Conservation (phyloP, 2,797 vertebrate species). For the Neosilurus hyrtlii region DNA sequence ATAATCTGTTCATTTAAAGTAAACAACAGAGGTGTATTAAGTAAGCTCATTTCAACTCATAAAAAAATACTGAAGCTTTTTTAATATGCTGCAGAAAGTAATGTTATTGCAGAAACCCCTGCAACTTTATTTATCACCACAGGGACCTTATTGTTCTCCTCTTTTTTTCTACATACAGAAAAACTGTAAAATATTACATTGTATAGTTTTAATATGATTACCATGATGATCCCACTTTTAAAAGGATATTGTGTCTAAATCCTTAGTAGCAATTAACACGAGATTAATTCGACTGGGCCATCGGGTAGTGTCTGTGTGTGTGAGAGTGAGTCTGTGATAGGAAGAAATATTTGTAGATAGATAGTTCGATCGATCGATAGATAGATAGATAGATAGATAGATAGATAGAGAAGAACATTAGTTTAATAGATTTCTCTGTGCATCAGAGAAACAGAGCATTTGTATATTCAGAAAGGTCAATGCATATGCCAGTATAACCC, state of each 20-base stretch:
- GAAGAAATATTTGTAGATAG: too few relatives aligned
- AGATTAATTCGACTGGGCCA: slow-evolving; percentile 9
- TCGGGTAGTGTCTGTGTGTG: too few relatives aligned
- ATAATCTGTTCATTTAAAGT: neutral
- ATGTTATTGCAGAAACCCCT: neutral
- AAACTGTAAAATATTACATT: neutral
- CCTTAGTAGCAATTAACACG: slow-evolving; percentile 16
- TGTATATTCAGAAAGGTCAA: neutral
- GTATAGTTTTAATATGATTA: slow-evolving; percentile 4
- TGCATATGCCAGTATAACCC: neutral
- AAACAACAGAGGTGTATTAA: slow-evolving; percentile 1
- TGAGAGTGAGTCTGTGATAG: too few relatives aligned
- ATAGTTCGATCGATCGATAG: neutral
- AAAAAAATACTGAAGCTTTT: slow-evolving; percentile 1
- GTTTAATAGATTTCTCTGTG: neutral
- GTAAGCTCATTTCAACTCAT: neutral
- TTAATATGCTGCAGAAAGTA: neutral
- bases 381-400: neutral
- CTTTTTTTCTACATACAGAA: neutral
- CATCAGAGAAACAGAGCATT: neutral
- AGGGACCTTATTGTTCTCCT: neutral
- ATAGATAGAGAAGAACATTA: neutral
- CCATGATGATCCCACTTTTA: neutral
- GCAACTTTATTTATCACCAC: neutral
- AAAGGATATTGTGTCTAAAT: neutral